A percentile compares a stretch with the other conserved stretches of the same genome.
phyloP scores from a whole-genome alignment of 1,140 invertebrate genomes.

The Theocolax elegans region DNA sequence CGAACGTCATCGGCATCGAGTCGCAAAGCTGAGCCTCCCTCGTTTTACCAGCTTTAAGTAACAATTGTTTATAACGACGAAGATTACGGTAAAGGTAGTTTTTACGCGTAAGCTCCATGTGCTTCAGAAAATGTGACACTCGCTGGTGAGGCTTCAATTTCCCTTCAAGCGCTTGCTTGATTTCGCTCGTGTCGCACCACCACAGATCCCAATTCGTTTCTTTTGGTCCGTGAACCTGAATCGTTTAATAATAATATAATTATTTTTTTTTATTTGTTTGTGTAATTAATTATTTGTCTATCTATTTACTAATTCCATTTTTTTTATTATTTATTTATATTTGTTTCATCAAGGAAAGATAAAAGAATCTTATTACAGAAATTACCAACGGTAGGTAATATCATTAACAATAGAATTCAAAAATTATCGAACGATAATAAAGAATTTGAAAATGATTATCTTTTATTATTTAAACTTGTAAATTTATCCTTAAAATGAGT shows the following conservation, averaged over 20 bases:
- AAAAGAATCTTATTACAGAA: neutral
- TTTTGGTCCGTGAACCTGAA: slow-evolving; percentile 43
- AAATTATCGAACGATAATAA: too few relatives aligned
- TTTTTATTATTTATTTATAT: neutral
- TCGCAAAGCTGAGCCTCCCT: slow-evolving; percentile 60
- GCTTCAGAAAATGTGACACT: slow-evolving; percentile 69
- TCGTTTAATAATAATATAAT: neutral
- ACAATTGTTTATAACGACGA: slow-evolving; percentile 63
- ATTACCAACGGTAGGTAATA: too few relatives aligned
- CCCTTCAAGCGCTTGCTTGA: slow-evolving; percentile 48
- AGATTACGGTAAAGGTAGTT: slow-evolving; percentile 73
- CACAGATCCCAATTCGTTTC: slow-evolving; percentile 61
- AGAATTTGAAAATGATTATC: too few relatives aligned
- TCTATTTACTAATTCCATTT: neutral
- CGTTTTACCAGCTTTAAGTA: slow-evolving; percentile 50
- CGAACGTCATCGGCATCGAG: slow-evolving; percentile 64
- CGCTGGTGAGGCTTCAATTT: slow-evolving; percentile 54
- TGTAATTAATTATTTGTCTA: neutral
- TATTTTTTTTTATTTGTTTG: neutral
- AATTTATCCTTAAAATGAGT: too few relatives aligned
- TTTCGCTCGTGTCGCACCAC: slow-evolving; percentile 64
- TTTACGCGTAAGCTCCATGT: slow-evolving; percentile 73
- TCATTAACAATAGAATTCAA: too few relatives aligned
- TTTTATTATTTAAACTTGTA: too few relatives aligned
- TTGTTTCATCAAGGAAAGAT: neutral